A percentile compares a stretch with the other conserved stretches of the same genome.
Evolutionary conservation across 1,140 invertebrate species (phyloP).

Genomic region (Solen grandis): DNA sequence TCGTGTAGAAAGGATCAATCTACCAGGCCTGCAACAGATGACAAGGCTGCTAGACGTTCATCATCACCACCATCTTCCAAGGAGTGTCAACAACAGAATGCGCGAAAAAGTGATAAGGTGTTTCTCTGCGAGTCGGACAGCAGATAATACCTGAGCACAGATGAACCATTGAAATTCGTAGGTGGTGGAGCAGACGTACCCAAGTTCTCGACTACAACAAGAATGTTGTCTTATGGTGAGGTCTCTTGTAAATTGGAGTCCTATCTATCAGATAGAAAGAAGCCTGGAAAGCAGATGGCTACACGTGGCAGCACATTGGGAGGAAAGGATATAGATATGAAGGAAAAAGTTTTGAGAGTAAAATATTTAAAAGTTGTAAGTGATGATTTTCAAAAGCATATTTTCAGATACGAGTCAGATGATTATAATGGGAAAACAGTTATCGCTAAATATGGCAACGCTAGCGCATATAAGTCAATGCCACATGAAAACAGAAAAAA

Average conservation of each 20-base stretch:
- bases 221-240: slow-evolving; percentile 14
- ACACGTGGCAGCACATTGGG: slow-evolving; percentile 25
- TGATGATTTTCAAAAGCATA: slow-evolving; percentile 16
- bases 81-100: neutral
- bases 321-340: neutral
- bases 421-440: slow-evolving; percentile 21
- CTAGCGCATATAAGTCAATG: slow-evolving; percentile 6
- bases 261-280: neutral
- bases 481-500: slow-evolving; percentile 24
- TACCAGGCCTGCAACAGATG: too few species aligned
- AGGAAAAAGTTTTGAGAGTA: slow-evolving; percentile 8
- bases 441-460: neutral
- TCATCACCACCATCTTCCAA: neutral
- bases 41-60: neutral
- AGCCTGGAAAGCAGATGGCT: slow-evolving; percentile 32
- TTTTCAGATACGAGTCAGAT: neutral
- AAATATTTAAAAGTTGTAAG: neutral
- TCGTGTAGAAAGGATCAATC: too few species aligned
- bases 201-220: neutral
- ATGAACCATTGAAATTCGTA: too few species aligned
- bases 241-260: slow-evolving; percentile 22
- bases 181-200: too few species aligned
- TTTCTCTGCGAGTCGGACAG: too few species aligned
- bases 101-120: neutral
- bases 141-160: neutral